Base-by-base conservation (phyloP, 2,113 vertebrate genomes). In the Trichechus manatus region DNA sequence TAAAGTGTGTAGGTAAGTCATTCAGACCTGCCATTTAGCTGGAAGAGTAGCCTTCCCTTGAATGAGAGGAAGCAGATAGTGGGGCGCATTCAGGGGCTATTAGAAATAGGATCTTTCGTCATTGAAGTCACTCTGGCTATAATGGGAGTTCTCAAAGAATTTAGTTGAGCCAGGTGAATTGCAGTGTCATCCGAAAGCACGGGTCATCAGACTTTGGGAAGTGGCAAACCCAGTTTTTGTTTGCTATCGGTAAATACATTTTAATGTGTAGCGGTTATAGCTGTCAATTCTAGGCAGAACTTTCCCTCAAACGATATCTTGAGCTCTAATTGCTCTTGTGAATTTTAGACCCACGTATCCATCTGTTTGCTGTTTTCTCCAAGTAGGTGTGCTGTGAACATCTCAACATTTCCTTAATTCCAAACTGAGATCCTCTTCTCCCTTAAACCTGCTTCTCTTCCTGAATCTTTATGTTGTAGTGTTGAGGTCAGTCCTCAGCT, bases 371-470 rank as follows among this genome's bases (percentile, higher is more conserved):
- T 82, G n/a, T 64, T 96, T 78, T 83, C 74, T 84, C 33, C 10
- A 50, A 59, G 17, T 87, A 92, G 36, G 2, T 83, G 11, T 83
- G 87, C 17, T 68, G 17, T 77, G n/a, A 75, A 78, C 36, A 90
- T 87, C 82, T 96, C 72, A 85, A 27, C 29, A 87, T 87, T 87
- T 68, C 17, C 23, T 80, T 80, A 75, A 47, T 87, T 88, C 42
- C 42, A 79, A n/a, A 53, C 47, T 63, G 27, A 87, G 53, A 33
- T 68, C 70, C 22, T 61, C 61, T 75, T 61, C 81, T 74, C 6
- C 11, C 31, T 63, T 84, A 79, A 81, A 53, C n/a, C 17, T 83
- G 39, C 36, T 81, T 66, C 25, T 80, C 39, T 81, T 80, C 90
- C 64, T 93, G 15, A 31, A 39, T 77, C 33, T 87, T 87, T 42